phyloP scores from a whole-genome alignment of 1,140 invertebrate genomes.

The Coelopa frigida region DNA sequence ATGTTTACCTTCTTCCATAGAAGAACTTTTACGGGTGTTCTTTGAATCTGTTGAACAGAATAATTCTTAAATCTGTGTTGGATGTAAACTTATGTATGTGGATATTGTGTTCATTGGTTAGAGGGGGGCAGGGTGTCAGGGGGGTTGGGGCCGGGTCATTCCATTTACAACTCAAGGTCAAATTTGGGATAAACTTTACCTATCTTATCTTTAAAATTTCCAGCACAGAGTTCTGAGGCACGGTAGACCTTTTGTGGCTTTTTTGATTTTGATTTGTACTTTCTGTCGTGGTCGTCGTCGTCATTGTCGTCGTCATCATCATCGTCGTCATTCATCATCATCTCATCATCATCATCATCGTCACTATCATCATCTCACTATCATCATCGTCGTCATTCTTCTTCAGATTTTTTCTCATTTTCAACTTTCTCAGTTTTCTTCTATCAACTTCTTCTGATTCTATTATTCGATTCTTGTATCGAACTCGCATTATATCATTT shows the following conservation, averaged over 20 bases:
- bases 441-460: no score
- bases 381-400: background rate
- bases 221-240: constrained; percentile 33
- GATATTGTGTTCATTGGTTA: background rate
- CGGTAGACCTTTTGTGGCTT: constrained; percentile 37
- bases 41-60: no score
- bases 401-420: constrained; percentile 11
- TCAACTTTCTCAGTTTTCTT: constrained; percentile 13
- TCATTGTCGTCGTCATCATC: constrained; percentile 50
- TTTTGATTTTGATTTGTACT: constrained; percentile 39
- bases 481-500: no score
- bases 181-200: no score
- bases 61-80: no score
- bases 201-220: constrained; percentile 37
- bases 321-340: constrained; percentile 46
- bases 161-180: no score
- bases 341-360: constrained; percentile 45
- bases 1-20: no score
- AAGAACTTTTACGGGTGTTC: no score
- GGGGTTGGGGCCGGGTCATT: constrained; percentile 4
- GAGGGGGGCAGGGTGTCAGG: background rate
- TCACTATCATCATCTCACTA: constrained; percentile 22
- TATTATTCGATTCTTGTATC: no score
- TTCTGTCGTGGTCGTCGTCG: constrained; percentile 48
- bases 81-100: constrained; percentile 6